Evolutionary conservation across 1,140 invertebrate species (phyloP).

Genomic region (Gryllus bimaculatus): DNA sequence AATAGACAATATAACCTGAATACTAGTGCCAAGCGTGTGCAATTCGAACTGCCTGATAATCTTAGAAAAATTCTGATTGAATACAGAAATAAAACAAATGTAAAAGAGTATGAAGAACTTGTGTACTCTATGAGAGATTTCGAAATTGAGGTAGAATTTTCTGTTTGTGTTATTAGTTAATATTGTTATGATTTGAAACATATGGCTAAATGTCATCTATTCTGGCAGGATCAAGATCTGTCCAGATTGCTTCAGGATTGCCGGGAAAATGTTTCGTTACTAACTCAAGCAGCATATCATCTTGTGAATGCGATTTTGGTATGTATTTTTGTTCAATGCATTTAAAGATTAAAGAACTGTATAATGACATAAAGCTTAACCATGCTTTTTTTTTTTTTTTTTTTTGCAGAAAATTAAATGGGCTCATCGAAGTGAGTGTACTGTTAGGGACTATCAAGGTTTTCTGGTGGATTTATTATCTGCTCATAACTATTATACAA

Average conservation of each 20-base stretch:
- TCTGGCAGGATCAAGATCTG: background rate
- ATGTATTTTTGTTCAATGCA: background rate
- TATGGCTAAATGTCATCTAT: slow-evolving; percentile 21
- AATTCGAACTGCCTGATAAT: background rate
- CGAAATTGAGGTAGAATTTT: background rate
- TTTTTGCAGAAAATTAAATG: slow-evolving; percentile 40
- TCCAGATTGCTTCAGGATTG: background rate
- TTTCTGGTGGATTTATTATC: slow-evolving; percentile 53
- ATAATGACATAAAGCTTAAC: background rate
- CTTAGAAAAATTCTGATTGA: background rate
- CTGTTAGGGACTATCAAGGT: slow-evolving; percentile 43
- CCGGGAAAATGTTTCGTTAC: background rate
- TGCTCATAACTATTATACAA: slow-evolving; percentile 49
- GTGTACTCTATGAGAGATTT: background rate
- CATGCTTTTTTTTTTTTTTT: background rate
- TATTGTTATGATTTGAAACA: background rate
- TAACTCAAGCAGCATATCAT: background rate
- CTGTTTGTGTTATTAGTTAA: background rate
- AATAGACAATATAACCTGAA: background rate
- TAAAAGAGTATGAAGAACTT: background rate
- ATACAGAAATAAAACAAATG: background rate
- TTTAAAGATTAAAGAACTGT: background rate
- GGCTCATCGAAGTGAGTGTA: slow-evolving; percentile 37
- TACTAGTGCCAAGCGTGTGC: background rate
- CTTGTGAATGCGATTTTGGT: slow-evolving; percentile 14